These are phyloP conservation scores for Capitulum mitella DNA, from an alignment of 2,888 invertebrate species.

Conservation along the genomic window DNA sequence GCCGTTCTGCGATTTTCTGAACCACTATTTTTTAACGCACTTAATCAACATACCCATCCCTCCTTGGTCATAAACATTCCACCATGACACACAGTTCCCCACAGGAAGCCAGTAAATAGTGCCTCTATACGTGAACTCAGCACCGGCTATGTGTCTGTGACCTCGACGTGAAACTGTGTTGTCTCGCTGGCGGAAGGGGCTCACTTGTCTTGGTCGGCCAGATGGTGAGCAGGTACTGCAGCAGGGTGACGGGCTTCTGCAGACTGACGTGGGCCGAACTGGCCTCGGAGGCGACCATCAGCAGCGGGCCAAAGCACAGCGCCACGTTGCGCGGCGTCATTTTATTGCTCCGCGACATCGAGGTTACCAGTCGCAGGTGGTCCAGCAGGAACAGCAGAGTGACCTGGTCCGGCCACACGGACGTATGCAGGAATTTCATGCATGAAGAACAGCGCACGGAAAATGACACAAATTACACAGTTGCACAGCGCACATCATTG, in stretches of 20 bases:
- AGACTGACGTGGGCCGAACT: slow-evolving; percentile 66
- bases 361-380: slow-evolving; percentile 91
- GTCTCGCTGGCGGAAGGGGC: not conserved
- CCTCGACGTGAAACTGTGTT: not conserved
- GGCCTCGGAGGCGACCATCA: slow-evolving; percentile 73
- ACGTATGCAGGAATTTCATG: too few relatives aligned
- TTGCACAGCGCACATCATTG: too few relatives aligned
- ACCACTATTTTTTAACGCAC: too few relatives aligned
- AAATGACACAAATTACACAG: too few relatives aligned
- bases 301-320: slow-evolving; percentile 87
- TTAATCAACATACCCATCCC: too few relatives aligned
- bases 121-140: not conserved
- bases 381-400: slow-evolving; percentile 92
- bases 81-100: too few relatives aligned
- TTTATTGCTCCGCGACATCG: slow-evolving; percentile 91
- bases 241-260: slow-evolving; percentile 85
- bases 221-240: slow-evolving; percentile 90
- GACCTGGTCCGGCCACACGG: too few relatives aligned
- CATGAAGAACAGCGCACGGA: too few relatives aligned
- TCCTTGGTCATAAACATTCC: too few relatives aligned
- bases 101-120: not conserved
- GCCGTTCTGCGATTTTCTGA: too few relatives aligned
- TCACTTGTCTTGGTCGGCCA: slow-evolving; percentile 92
- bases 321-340: slow-evolving; percentile 94
- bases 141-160: not conserved